phyloP scores from a whole-genome alignment of 2,797 vertebrate genomes.

The Eospalax fontanierii region DNA sequence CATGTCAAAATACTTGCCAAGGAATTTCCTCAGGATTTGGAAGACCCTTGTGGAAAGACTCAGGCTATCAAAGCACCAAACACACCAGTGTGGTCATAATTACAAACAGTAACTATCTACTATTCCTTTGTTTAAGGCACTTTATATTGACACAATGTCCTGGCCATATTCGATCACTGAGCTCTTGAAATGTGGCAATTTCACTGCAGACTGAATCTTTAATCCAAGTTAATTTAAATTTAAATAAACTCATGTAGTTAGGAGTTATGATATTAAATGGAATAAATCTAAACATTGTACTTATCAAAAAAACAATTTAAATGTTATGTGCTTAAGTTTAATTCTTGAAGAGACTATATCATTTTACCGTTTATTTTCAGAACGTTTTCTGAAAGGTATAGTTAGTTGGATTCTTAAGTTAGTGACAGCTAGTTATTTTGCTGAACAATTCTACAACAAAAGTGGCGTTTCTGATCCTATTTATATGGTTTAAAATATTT shows the following conservation, averaged over 20 bases:
- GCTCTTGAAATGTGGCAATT: background rate
- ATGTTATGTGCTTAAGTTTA: background rate
- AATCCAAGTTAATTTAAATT: slow-evolving; percentile 36
- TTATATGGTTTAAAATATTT: slow-evolving; percentile 43
- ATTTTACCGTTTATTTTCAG: background rate
- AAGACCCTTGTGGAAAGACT: background rate
- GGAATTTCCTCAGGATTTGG: slow-evolving; percentile 73
- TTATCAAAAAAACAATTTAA: slow-evolving; percentile 55
- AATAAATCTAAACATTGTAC: background rate
- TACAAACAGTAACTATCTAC: slow-evolving; percentile 1
- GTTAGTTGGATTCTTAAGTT: slow-evolving; percentile 9
- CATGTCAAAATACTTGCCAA: slow-evolving; percentile 77
- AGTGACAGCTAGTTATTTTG: background rate
- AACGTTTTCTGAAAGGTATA: slow-evolving; percentile 8
- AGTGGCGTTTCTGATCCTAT: slow-evolving; percentile 47
- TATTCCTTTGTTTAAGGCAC: slow-evolving; percentile 68
- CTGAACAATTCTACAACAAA: background rate
- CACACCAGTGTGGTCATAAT: slow-evolving; percentile 3
- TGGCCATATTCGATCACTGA: background rate
- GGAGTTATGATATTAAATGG: background rate
- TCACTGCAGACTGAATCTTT: background rate
- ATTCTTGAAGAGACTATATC: slow-evolving; percentile 51
- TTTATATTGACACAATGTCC: too few species aligned
- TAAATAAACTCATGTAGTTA: background rate
- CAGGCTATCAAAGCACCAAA: slow-evolving; percentile 40